Conservation (phyloP, 2,888 invertebrate species). For the Dermolepida albohirtum region DNA sequence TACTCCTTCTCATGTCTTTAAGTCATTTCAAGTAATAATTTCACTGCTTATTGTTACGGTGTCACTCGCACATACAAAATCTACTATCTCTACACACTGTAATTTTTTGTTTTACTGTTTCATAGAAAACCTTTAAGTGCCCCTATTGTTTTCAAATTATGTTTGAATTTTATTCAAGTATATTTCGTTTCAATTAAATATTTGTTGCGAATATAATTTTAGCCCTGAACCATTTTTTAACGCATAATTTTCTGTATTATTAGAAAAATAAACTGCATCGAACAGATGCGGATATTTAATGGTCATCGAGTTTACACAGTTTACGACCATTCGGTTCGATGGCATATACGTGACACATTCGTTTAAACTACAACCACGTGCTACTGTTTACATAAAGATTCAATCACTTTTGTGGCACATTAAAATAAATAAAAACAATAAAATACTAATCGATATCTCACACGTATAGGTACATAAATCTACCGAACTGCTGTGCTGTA, state of each 20-base stretch:
- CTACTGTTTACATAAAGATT: conserved; percentile 44
- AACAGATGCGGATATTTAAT: conserved; percentile 44
- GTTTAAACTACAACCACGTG: conserved; percentile 55
- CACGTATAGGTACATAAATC: conserved; percentile 7
- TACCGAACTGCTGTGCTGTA: conserved; percentile 31
- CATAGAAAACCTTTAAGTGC: no score
- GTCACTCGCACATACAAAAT: no score
- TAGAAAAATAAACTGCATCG: conserved; percentile 2
- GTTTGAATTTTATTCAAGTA: no score
- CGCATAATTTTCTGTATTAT: neutral
- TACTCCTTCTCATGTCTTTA: no score
- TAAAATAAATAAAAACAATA: conserved; percentile 43
- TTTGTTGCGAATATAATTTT: no score
- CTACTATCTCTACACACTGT: no score
- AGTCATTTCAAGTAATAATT: no score
- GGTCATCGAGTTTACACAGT: conserved; percentile 55
- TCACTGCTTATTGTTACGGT: no score
- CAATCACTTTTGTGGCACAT: conserved; percentile 32
- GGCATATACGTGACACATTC: conserved; percentile 57
- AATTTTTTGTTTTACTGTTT: no score
- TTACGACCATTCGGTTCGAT: conserved; percentile 55
- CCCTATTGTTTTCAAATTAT: no score
- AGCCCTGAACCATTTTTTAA: neutral
- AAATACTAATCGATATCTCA: conserved; percentile 24
- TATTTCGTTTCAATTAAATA: no score